Evolutionary conservation across 2,113 vertebrate species (phyloP).

Genomic region (Neolamprologus variostigma): DNA sequence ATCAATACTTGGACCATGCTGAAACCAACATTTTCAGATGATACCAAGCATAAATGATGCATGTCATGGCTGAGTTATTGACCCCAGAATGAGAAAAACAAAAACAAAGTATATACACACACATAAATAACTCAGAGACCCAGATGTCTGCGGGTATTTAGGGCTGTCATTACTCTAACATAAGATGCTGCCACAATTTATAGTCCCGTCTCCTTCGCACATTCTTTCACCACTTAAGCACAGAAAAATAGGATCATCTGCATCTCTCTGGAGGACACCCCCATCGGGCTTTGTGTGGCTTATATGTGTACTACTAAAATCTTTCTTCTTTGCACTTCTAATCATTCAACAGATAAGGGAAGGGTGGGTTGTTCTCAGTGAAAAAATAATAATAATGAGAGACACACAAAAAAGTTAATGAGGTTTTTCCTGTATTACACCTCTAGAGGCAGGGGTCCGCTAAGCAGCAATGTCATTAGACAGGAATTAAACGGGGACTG

Average conservation of each 20-base stretch:
- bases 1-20: slow-evolving; percentile 47
- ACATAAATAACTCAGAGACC: not conserved
- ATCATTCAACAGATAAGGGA: slow-evolving; percentile 54
- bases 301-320: slow-evolving; percentile 31
- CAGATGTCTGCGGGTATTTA: not conserved
- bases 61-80: slow-evolving; percentile 56
- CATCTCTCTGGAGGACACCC: slow-evolving; percentile 28
- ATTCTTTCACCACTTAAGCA: not conserved
- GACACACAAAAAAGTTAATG: slow-evolving; percentile 54
- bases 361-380: slow-evolving; percentile 9
- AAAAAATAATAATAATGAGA: slow-evolving; percentile 18
- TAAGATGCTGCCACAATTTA: slow-evolving; percentile 1
- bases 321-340: slow-evolving; percentile 46
- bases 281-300: slow-evolving; percentile 31
- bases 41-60: slow-evolving; percentile 56
- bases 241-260: slow-evolving; percentile 34
- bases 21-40: slow-evolving; percentile 57
- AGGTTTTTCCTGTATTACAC: slow-evolving; percentile 56
- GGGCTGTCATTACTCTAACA: not conserved
- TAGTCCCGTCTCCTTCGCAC: not conserved
- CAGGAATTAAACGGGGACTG: slow-evolving; percentile 62
- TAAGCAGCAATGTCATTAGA: slow-evolving; percentile 63
- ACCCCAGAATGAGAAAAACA: slow-evolving; percentile 38
- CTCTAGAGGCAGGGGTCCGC: slow-evolving; percentile 56
- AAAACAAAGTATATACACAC: not conserved